Evolutionary conservation across 1,140 invertebrate genomes (phyloP), one percentile per base, ranked within the genome.

Genomic region (Caenorhabditis inopinata): DNA sequence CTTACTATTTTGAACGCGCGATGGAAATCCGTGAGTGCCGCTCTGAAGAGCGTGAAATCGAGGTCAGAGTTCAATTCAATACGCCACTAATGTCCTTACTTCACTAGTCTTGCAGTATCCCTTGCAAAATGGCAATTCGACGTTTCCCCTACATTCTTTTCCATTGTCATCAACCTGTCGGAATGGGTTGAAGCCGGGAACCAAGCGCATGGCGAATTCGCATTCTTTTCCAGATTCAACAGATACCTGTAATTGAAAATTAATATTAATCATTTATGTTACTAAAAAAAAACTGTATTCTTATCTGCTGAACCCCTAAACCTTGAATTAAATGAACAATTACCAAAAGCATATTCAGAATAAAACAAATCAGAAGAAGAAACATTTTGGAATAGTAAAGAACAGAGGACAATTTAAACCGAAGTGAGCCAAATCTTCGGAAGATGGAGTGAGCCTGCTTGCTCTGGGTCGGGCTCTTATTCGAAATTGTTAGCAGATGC

Each of bases 51-150:
- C n/a, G n/a, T n/a, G n/a, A n/a, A 48, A 48, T 16, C 0, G n/a
- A 48, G 46, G 46, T 48, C 46, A 51, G 48, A 51, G 46, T n/a
- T 47, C 5, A 32, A 32, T 58, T 11, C 51, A 25, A 2, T 51
- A 47, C 14, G 5, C 49, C 49, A 9, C 1, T 9, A 25, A 51
- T 6, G 27, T 11, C 49, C 18, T n/a, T 29, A 68, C 58, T 32
- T 68, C 58, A 38, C 58, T 68, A 68, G 58, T 68, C 58, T 68
- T 68, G 38, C 58, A 68, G 58, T 68, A 68, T 18, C 58, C 58
- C 58, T 68, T 68, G 32, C 58, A 68, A 9, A 68, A 68, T 21
- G 58, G 58, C n/a, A 68, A 68, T 42, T 68, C 58, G 32, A 68
- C 58, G 32, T 68, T 68, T 42, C 58, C 58, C 2, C 58, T 29